Evolutionary conservation across 2,888 invertebrate genomes (phyloP), one percentile per base, ranked within the genome.

Genomic region (Nipponacmea schrenckii): DNA sequence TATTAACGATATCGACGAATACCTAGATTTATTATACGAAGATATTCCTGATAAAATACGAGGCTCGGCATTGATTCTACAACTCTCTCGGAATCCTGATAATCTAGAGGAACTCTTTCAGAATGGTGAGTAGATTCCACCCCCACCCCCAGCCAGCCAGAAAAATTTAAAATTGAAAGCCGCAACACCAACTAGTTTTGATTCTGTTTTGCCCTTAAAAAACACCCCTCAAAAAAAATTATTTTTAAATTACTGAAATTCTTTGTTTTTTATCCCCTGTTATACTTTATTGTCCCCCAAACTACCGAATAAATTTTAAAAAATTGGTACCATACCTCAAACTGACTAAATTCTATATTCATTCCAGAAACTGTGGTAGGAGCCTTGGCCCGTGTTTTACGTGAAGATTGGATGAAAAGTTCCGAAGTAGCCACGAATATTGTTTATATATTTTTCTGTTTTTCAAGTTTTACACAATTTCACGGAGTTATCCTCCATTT

Each of bases 351-450:
- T 39, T 39, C 10, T 8, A 1, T 39, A 8, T 74, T 15, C 63
- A 64, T 78, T 77, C 20, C 81, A 88, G 91, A 98, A 91, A 96
- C 96, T 62, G 92, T 98, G 70, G 91, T 99, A 68, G 97, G 97
- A 90, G 98, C 98, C 62, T 91, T 99, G 81, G 95, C 97, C 15
- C 92, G 99, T 86, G 97, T 98, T 46, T 91, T 99, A 70, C 92
- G 98, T 79, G 99, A 99, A 91, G 98, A 99, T 90, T 98, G 97
- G 95, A 95, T 95, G 89, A 93, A 95, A 87, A 98, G 96, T 89
- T 94, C 97, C 84, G 97, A 98, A 88, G 90, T 99, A 73, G 96
- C 97, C 82, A 97, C 96, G 81, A 97, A 97, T 90, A 95, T 99
- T 86, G 94, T 97, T 78, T 96, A 96, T 88, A 95, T 96, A 84